Evolutionary conservation across 2,888 invertebrate species (phyloP), one percentile per base, ranked within the genome.

Genomic region (Ferdinandea cuprea): DNA sequence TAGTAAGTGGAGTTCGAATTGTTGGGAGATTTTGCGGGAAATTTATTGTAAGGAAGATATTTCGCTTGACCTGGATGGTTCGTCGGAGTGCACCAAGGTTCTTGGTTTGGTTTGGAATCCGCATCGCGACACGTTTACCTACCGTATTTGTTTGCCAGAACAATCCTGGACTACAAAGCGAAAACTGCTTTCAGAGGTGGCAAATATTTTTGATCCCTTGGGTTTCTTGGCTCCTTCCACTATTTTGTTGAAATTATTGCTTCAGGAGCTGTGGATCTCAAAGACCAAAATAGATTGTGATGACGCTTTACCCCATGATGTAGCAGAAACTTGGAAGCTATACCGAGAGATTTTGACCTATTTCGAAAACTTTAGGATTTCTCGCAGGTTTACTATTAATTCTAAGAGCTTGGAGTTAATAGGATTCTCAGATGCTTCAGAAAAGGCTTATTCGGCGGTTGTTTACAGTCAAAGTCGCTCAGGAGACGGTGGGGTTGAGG

Each of bases 311-410:
- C n/a, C n/a, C n/a, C n/a, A n/a, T n/a, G n/a, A n/a, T 21, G 48
- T 58, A n/a, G n/a, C n/a, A n/a, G n/a, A n/a, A n/a, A n/a, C n/a
- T n/a, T n/a, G n/a, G n/a, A n/a, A n/a, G n/a, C n/a, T n/a, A n/a
- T n/a, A 69, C 19, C 37, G 56, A 2, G 35, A 68, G 54, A 44
- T 56, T 69, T 58, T 58, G 19, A 56, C 25, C 58, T 58, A 58
- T 69, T 56, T 69, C 11, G 63, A 63, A 63, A 63, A 59, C 59
- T 11, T n/a, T n/a, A n/a, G n/a, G n/a, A n/a, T n/a, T n/a, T n/a
- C n/a, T n/a, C n/a, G n/a, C n/a, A n/a, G n/a, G n/a, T n/a, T n/a
- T n/a, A n/a, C n/a, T n/a, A n/a, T n/a, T 42, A 65, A 65, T 50
- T 50, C 65, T 28, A 25, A 65, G 37, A 35, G 37, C 15, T 50